Base-by-base conservation (phyloP, 2,888 invertebrate genomes). In the Iselma pallidipennis region DNA sequence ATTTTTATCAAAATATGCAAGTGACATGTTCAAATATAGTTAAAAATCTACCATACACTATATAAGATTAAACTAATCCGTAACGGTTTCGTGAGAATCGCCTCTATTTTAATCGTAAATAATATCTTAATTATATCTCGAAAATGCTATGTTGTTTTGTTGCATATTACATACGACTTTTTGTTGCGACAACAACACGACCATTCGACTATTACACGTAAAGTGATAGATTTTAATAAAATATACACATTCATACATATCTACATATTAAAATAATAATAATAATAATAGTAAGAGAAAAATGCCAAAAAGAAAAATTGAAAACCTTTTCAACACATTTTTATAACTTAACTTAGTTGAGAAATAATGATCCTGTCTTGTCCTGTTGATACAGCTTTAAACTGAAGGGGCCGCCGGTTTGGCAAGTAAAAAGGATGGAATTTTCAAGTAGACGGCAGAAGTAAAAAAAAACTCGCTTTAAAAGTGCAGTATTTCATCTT, bases 401-500 rank as follows among this genome's bases (percentile, higher is more conserved):
- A 45, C 45, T 45, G 29, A 31, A 51, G 51, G 51, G 29, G 29
- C 31, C 42, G 42, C n/a, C 21, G 51, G 31, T 51, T 31, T 28
- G 19, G 51, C 28, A 21, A 51, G 19, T 21, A 51, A 19, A 19
- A 56, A 61, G 62, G 70, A 71, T 69, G 65, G 70, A 68, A 67
- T 71, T 69, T 65, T 63, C 49, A 59, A 54, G 57, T 57, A 25
- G 29, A 54, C 52, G 63, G 67, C 55, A 31, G 33, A 48, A 51
- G 62, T 65, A 71, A 69, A 70, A 70, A 64, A 60, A 60, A 55
- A 10, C 21, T 26, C 66, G 67, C 62, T 58, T 54, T 55, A 66
- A 63, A 71, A 70, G 66, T 72, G 67, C 68, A 71, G 66, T 67
- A 66, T 73, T 70, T 72, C 66, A 72, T 73, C 70, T 72, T 69